These are phyloP conservation scores for Acleris literana DNA, from an alignment of 2,888 invertebrate genomes.

Conservation along the genomic window DNA sequence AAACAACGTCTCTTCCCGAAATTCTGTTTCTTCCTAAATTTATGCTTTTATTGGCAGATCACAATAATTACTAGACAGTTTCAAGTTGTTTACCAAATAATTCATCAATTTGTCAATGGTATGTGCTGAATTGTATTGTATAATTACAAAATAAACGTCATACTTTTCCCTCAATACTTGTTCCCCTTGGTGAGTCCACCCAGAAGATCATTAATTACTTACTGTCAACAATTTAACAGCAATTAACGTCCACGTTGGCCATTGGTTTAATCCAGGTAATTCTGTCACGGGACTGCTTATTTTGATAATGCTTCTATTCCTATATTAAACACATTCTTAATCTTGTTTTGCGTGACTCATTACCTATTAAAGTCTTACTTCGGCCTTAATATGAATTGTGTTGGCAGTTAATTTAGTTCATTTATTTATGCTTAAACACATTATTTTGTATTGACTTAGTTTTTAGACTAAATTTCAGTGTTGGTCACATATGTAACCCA, in stretches of 20 bases:
- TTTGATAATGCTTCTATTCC: not conserved
- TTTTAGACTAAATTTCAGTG: too few relatives aligned
- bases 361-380: constrained; percentile 16
- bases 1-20: constrained; percentile 34
- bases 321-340: not conserved
- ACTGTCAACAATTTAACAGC: constrained; percentile 18
- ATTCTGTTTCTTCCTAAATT: constrained; percentile 32
- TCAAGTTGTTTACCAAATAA: constrained; percentile 3
- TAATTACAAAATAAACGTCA: not conserved
- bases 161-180: constrained; percentile 23
- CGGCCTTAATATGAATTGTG: not conserved
- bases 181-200: constrained; percentile 26
- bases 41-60: constrained; percentile 12
- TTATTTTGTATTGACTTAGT: too few relatives aligned
- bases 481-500: too few relatives aligned
- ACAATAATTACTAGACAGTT: not conserved
- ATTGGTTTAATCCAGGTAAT: too few relatives aligned
- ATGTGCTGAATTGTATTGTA: constrained; percentile 3
- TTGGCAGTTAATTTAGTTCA: not conserved
- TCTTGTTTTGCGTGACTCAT: constrained; percentile 29
- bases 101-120: constrained; percentile 20
- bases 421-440: too few relatives aligned
- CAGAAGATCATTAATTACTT: constrained; percentile 11
- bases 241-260: not conserved
- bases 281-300: not conserved